Conservation (phyloP, 2,888 invertebrate species). For the Mesoligia furuncula region DNA sequence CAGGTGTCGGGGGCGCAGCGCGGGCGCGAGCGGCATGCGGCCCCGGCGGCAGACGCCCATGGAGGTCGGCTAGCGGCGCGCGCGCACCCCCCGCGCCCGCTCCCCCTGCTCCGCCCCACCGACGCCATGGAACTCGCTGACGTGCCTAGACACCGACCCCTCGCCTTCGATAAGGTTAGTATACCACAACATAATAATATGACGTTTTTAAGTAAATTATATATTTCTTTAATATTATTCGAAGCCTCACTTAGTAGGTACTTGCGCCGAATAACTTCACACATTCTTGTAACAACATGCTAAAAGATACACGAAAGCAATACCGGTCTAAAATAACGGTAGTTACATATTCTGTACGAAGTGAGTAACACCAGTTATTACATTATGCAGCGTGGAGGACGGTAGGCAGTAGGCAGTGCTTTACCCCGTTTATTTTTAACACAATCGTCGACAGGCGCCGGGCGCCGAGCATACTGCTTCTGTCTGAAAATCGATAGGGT, state of each 20-base stretch:
- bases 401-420: slow-evolving; percentile 63
- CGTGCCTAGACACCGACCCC: slow-evolving; percentile 91
- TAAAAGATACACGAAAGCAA: slow-evolving; percentile 27
- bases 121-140: slow-evolving; percentile 91
- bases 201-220: background rate
- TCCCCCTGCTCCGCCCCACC: slow-evolving; percentile 91
- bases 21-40: slow-evolving; percentile 95
- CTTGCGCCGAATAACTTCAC: slow-evolving; percentile 15
- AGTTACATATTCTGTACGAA: slow-evolving; percentile 39
- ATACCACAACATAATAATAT: slow-evolving; percentile 18
- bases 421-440: slow-evolving; percentile 73
- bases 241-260: slow-evolving; percentile 7
- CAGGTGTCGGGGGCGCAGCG: slow-evolving; percentile 94
- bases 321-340: slow-evolving; percentile 52
- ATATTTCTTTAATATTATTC: slow-evolving; percentile 9
- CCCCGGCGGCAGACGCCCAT: slow-evolving; percentile 96
- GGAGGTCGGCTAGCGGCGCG: slow-evolving; percentile 95
- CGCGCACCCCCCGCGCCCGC: slow-evolving; percentile 91
- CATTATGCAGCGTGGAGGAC: slow-evolving; percentile 56
- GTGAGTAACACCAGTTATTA: slow-evolving; percentile 43
- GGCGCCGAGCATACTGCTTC: slow-evolving; percentile 55
- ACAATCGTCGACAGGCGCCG: slow-evolving; percentile 57
- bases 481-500: slow-evolving; percentile 77
- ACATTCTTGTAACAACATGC: slow-evolving; percentile 18
- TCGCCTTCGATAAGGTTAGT: slow-evolving; percentile 94